Evolutionary conservation across 2,113 vertebrate genomes (phyloP).

Genomic region (Chloebia gouldiae): DNA sequence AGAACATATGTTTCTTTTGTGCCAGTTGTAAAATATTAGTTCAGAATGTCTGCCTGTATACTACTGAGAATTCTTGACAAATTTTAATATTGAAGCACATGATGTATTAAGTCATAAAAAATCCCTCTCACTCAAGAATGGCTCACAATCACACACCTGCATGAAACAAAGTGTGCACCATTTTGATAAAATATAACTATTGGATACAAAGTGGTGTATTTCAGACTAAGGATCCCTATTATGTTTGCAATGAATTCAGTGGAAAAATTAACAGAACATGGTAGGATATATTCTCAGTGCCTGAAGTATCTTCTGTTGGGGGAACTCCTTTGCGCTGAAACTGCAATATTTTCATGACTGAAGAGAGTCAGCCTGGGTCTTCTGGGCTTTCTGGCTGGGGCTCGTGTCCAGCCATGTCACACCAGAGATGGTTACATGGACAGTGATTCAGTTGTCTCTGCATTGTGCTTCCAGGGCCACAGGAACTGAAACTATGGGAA

Average conservation of each 20-base stretch:
- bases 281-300: neutral
- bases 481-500: neutral
- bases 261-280: neutral
- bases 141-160: neutral
- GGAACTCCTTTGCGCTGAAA: neutral
- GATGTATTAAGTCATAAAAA: neutral
- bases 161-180: neutral
- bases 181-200: neutral
- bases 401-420: neutral
- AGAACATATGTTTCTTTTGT: neutral
- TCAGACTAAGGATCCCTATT: neutral
- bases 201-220: neutral
- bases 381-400: neutral
- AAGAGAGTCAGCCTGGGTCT: neutral
- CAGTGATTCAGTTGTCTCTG: neutral
- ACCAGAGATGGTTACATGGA: neutral
- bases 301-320: neutral
- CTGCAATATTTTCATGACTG: neutral
- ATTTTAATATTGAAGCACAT: neutral
- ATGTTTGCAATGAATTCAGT: neutral
- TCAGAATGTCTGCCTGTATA: neutral
- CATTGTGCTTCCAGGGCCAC: neutral
- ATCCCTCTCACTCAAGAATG: neutral
- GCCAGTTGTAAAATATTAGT: slow-evolving; percentile 4
- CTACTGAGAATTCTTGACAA: neutral